Evolutionary conservation across 2,113 vertebrate species (phyloP).

Genomic region (Puma concolor): DNA sequence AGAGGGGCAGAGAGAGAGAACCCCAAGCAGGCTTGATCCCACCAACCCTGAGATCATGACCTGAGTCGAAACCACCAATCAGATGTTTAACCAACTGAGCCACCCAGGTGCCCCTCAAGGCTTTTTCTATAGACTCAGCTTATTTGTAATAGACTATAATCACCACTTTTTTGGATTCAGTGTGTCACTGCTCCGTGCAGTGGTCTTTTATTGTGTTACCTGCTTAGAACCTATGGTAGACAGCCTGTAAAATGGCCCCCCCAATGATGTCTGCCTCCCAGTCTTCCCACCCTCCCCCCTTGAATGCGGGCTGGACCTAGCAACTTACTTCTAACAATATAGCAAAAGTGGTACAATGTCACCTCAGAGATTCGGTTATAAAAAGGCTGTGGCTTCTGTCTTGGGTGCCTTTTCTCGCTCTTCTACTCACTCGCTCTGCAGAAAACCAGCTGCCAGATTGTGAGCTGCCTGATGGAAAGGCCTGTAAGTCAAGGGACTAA

Average conservation of each 20-base stretch:
- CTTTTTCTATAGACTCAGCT: constrained; percentile 6
- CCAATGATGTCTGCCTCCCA: background rate
- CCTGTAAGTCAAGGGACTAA: background rate
- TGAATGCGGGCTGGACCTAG: background rate
- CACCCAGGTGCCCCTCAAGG: too few relatives aligned
- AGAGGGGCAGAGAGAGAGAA: too few relatives aligned
- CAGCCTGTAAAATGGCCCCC: background rate
- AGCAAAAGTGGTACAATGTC: background rate
- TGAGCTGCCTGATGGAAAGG: background rate
- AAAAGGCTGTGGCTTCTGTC: background rate
- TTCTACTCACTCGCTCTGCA: background rate
- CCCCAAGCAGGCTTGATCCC: too few relatives aligned
- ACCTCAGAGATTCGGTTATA: background rate
- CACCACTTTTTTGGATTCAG: background rate
- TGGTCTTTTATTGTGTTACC: background rate
- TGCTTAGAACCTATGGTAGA: background rate
- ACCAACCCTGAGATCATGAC: too few relatives aligned
- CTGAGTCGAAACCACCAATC: too few relatives aligned
- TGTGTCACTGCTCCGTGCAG: background rate
- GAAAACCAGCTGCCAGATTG: background rate
- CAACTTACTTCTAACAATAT: background rate
- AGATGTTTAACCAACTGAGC: too few relatives aligned
- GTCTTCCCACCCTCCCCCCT: background rate
- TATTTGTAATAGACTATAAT: background rate
- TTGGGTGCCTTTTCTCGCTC: background rate